Conservation (phyloP, 2,797 vertebrate genomes). For the Arctocebus calabarensis region DNA sequence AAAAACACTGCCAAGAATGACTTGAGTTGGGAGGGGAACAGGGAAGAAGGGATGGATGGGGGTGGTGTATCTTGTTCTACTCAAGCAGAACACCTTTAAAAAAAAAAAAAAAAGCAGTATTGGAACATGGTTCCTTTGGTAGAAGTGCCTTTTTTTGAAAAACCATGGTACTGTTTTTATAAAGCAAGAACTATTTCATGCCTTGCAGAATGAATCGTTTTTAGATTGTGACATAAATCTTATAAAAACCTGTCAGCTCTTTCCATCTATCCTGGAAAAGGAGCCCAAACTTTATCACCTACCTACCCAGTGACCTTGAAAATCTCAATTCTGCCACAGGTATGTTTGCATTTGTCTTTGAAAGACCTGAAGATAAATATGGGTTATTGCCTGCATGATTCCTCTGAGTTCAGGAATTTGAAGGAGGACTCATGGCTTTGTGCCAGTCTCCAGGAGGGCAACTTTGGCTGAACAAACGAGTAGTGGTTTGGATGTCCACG, state of each 20-base stretch:
- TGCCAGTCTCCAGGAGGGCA: constrained; percentile 9
- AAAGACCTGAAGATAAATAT: constrained; percentile 7
- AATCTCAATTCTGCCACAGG: background rate
- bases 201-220: constrained; percentile 74
- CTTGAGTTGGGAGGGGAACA: background rate
- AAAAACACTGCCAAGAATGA: background rate
- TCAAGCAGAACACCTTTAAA: constrained; percentile 53
- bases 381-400: background rate
- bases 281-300: constrained; percentile 39
- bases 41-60: background rate
- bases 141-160: constrained; percentile 68
- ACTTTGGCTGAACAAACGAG: background rate
- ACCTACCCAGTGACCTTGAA: constrained; percentile 35
- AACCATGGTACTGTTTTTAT: constrained; percentile 70
- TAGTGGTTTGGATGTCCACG: background rate
- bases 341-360: background rate
- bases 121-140: constrained; percentile 35
- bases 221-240: constrained; percentile 68
- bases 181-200: constrained; percentile 65
- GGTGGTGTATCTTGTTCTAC: background rate
- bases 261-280: constrained; percentile 35
- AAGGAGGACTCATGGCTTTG: background rate
- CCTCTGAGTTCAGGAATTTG: constrained; percentile 54
- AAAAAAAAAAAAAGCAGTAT: background rate
- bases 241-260: constrained; percentile 59